A percentile compares a stretch with the other conserved stretches of the same genome.
phyloP scores from a whole-genome alignment of 1,140 invertebrate species.

The Spodoptera frugiperda region DNA sequence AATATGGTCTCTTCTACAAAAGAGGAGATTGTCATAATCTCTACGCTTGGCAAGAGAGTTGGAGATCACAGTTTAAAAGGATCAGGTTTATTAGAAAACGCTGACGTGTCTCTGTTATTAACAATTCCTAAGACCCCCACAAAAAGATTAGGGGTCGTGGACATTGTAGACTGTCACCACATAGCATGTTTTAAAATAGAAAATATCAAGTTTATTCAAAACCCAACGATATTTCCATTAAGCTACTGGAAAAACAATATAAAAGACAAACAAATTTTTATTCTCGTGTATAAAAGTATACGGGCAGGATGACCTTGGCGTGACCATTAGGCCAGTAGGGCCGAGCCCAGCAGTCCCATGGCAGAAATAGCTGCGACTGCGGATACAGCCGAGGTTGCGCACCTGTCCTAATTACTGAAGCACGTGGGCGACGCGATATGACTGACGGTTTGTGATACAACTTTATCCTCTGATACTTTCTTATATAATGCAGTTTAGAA shows the following conservation, averaged over 20 bases:
- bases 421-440: constrained; percentile 12
- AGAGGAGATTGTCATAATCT: too few species aligned
- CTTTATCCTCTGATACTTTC: not conserved
- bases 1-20: too few species aligned
- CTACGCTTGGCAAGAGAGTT: too few species aligned
- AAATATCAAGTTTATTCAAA: too few species aligned
- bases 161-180: too few species aligned
- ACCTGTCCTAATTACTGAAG: constrained; percentile 54
- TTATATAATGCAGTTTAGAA: not conserved
- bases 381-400: constrained; percentile 48
- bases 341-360: constrained; percentile 27
- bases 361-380: constrained; percentile 41
- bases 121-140: too few species aligned
- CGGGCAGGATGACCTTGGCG: constrained; percentile 31
- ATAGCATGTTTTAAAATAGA: too few species aligned
- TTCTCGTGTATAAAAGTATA: not conserved
- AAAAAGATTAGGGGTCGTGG: too few species aligned
- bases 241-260: not conserved
- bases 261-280: not conserved
- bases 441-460: not conserved
- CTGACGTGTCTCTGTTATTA: too few species aligned
- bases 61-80: too few species aligned
- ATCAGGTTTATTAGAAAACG: too few species aligned
- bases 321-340: constrained; percentile 33
- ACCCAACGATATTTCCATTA: not conserved